Percentiles rank a stretch among this genome's conserved stretches.
phyloP scores from a whole-genome alignment of 2,113 vertebrate genomes.

The Pluvianellus socialis region DNA sequence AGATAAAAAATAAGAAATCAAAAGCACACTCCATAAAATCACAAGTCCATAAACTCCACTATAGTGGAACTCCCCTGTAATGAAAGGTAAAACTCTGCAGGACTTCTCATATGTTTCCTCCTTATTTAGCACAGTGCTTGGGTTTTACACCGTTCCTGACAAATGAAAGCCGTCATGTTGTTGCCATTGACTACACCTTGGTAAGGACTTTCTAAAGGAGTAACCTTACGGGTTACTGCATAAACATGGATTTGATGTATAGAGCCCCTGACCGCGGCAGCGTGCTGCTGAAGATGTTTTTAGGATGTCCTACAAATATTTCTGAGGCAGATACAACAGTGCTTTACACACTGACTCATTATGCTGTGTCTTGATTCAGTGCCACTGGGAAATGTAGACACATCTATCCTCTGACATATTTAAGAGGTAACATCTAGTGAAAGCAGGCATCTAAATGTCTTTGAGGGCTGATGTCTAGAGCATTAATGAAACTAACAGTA shows the following conservation, averaged over 20 bases:
- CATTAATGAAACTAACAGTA: constrained; percentile 7
- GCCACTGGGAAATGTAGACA: not conserved
- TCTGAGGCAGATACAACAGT: constrained; percentile 10
- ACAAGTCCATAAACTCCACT: constrained; percentile 50
- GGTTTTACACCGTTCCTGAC: constrained; percentile 24
- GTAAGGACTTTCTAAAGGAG: constrained; percentile 31
- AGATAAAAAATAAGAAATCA: constrained; percentile 6
- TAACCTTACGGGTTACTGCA: not conserved
- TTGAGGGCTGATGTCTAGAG: not conserved
- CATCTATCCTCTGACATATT: not conserved
- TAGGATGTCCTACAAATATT: constrained; percentile 39
- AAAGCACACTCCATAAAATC: constrained; percentile 37
- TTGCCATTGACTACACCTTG: not conserved
- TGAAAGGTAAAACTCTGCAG: constrained; percentile 22
- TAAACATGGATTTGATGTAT: constrained; percentile 48
- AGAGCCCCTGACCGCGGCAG: not conserved
- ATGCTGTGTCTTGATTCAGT: not conserved
- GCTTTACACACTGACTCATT: not conserved
- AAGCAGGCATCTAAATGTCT: not conserved
- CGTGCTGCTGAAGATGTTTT: constrained; percentile 26
- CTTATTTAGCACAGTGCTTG: constrained; percentile 34
- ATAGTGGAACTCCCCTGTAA: constrained; percentile 36
- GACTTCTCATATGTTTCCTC: not conserved
- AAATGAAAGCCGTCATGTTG: not conserved
- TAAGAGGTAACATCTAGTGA: not conserved